Evolutionary conservation across 2,797 vertebrate species (phyloP), one percentile per base, ranked within the genome.

Genomic region (Mormyrus proboscirostris): DNA sequence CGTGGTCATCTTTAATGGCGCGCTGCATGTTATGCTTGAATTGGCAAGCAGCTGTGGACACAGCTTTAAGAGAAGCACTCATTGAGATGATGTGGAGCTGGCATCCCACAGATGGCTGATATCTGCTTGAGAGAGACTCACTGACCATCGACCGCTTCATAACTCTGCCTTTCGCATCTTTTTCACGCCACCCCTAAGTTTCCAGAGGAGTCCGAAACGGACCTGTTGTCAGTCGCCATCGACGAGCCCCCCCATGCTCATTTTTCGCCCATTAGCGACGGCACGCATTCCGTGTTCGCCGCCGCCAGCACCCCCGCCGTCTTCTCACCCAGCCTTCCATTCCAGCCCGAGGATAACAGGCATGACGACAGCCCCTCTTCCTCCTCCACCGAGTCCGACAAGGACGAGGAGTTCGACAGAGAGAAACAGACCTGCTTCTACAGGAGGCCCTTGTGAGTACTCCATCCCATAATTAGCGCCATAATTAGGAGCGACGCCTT

Each of bases 181-280:
- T 87, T 87, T 57, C 53, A 41, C 41, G 85, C 85, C 29, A 51
- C 4, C 49, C 29, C 57, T 87, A 57, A 99, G 99, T 99, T 99
- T 95, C 98, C 98, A 87, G 99, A 99, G 95, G 99, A 99, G 96
- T 96, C 97, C 94, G 98, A 99, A 95, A 93, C 95, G 96, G 98
- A 99, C 94, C 96, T 98, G 95, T 96, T 98, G 94, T 98, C 97
- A 90, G 95, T 98, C 94, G 95, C 95, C 94, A 92, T 96, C 91
- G 98, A 99, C 90, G 97, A 97, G 93, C 96, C 96, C n/a, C 96
- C 95, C 91, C 95, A 94, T 93, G 93, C 87, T 92, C 95, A 94
- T 96, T 96, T 96, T 90, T 95, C 96, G 94, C 95, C 96, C 88
- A 65, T 93, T 92, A 93, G 94, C 90, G 97, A 97, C 90, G 96